Evolutionary conservation across 1,140 invertebrate genomes (phyloP).

Genomic region (Drosophila truncata): DNA sequence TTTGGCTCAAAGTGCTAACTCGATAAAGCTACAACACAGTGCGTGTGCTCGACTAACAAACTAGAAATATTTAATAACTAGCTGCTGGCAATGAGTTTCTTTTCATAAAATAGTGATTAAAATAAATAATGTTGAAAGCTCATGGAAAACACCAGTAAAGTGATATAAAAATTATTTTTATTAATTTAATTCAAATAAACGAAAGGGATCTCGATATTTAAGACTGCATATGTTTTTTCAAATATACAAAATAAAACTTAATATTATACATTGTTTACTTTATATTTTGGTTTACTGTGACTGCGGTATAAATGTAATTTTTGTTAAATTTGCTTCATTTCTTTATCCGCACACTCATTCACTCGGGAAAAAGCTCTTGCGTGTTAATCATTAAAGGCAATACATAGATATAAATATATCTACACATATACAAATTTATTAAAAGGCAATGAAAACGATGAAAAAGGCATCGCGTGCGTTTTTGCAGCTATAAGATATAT

Average conservation of each 20-base stretch:
- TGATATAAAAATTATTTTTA: not conserved
- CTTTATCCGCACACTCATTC: not conserved
- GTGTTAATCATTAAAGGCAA: constrained; percentile 12
- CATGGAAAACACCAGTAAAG: not conserved
- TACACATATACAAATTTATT: not conserved
- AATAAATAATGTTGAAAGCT: not conserved
- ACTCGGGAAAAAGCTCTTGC: not conserved
- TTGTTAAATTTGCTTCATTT: constrained; percentile 2
- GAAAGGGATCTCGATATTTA: too few relatives aligned
- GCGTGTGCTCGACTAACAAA: constrained; percentile 17
- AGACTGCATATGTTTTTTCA: not conserved
- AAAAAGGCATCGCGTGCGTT: constrained; percentile 7
- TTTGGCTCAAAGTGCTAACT: constrained; percentile 36
- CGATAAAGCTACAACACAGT: constrained; percentile 18
- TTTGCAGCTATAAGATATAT: not conserved
- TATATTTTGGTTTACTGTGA: not conserved
- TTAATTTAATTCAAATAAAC: too few relatives aligned
- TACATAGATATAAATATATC: not conserved
- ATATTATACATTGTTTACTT: too few relatives aligned
- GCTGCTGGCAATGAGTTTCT: constrained; percentile 7
- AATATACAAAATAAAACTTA: not conserved
- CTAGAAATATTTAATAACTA: constrained; percentile 4
- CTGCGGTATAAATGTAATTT: constrained; percentile 1
- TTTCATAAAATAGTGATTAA: constrained; percentile 4
- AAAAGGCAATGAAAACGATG: constrained; percentile 6